A percentile compares a stretch with the other conserved stretches of the same genome.
These are phyloP conservation scores for Petaurus breviceps DNA, from an alignment of 2,113 vertebrate species.

Conservation along the genomic window DNA sequence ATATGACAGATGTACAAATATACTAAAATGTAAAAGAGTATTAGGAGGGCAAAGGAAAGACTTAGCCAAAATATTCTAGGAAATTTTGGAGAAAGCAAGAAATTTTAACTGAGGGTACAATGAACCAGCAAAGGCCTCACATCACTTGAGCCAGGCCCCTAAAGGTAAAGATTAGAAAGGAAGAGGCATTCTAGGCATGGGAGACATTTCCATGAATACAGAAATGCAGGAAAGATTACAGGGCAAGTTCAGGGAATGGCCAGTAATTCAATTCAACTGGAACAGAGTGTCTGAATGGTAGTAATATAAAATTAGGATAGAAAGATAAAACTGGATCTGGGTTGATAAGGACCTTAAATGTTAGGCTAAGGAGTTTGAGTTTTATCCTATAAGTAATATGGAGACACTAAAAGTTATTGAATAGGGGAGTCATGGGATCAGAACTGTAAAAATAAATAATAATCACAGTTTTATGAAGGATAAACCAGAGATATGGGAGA, in stretches of 20 bases:
- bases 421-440: neutral
- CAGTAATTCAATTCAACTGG: neutral
- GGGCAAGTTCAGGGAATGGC: neutral
- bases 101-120: neutral
- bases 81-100: neutral
- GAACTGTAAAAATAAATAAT: neutral
- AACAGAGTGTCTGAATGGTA: neutral
- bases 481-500: neutral
- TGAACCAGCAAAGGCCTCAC: neutral
- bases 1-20: neutral
- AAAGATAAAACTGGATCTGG: neutral
- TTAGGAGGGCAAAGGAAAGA: neutral
- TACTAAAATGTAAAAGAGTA: neutral
- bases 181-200: too few relatives aligned
- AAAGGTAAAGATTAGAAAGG: neutral
- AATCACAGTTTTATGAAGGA: neutral
- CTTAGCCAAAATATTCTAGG: neutral
- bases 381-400: neutral
- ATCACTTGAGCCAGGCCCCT: neutral
- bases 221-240: neutral
- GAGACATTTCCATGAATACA: too few relatives aligned
- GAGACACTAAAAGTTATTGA: neutral
- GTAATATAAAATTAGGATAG: neutral
- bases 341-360: neutral
- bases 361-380: neutral